Evolutionary conservation across 1,140 invertebrate species (phyloP), one percentile per base, ranked within the genome.

Genomic region (Drosophila pruinosa): DNA sequence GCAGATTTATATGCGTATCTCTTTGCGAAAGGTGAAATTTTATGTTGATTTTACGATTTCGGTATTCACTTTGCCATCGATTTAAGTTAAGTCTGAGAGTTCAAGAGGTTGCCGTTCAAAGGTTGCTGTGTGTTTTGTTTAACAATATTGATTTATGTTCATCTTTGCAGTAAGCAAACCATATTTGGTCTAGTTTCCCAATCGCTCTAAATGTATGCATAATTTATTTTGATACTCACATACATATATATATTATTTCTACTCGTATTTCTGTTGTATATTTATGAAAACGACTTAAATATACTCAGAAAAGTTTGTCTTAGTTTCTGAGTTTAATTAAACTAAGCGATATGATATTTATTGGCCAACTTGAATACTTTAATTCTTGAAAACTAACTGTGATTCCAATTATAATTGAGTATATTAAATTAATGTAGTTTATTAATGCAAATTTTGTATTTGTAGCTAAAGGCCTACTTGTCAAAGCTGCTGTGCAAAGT

Each of bases 1-100:
- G 64, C 69, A 78, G 78, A 86, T 86, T 86, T 86, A 88, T 86
- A 77, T 86, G 73, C 79, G 65, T 68, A 83, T 75, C 65, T 63
- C n/a, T 38, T n/a, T 17, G 45, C 73, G 43, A 58, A 68, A 85
- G 81, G 81, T 80, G 59, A 64, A 73, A 65, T 76, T 86, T 61
- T 39, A 75, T 79, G 65, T 69, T 57, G 71, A 62, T 75, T 68
- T 61, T 57, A 22, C 22, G 63, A 43, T 54, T 36, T 31, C 39
- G 41, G 17, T 61, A 61, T 19, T 58, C 38, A 26, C 22, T 31
- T 45, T 50, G 47, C 28, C 38, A 53, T 34, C 24, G 56, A 57
- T 65, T 73, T 54, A 50, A 31, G 17, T 56, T 61, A 34, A 71
- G 57, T 58, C 71, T 71, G 59, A 68, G 53, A 54, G 26, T 19